These are phyloP conservation scores for Heterotilapia buettikoferi DNA, from an alignment of 2,113 vertebrate species.

Conservation along the genomic window DNA sequence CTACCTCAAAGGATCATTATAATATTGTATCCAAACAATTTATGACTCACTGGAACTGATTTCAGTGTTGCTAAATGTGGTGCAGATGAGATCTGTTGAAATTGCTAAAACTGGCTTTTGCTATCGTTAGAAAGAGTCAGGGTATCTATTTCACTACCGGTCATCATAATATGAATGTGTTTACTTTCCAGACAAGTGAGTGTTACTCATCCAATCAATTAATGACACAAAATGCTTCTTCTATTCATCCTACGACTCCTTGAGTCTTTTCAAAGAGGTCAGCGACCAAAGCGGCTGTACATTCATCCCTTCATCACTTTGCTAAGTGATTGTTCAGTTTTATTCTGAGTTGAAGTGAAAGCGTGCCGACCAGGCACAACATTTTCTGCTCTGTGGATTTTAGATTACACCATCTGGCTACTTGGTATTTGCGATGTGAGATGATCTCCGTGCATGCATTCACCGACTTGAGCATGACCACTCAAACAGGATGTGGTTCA, in stretches of 20 bases:
- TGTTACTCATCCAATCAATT: not conserved
- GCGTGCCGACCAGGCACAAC: not conserved
- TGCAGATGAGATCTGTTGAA: not conserved
- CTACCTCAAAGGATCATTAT: not conserved
- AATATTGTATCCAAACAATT: not conserved
- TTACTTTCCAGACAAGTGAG: not conserved
- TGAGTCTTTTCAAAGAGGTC: not conserved
- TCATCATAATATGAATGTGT: not conserved
- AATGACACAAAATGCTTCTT: not conserved
- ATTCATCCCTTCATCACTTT: not conserved
- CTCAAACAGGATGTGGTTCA: slow-evolving; percentile 34
- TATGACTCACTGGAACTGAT: not conserved
- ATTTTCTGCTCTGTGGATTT: not conserved
- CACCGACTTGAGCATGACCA: not conserved
- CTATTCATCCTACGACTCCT: not conserved
- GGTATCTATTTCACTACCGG: not conserved
- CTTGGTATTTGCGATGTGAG: not conserved
- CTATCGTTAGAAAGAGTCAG: not conserved
- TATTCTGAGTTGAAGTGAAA: not conserved
- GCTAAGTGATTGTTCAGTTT: not conserved
- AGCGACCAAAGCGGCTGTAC: not conserved
- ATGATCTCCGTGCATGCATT: not conserved
- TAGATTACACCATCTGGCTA: not conserved
- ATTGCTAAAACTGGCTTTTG: not conserved
- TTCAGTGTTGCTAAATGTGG: not conserved